Base-by-base conservation (phyloP, 2,113 vertebrate genomes). In the Cyanistes caeruleus region DNA sequence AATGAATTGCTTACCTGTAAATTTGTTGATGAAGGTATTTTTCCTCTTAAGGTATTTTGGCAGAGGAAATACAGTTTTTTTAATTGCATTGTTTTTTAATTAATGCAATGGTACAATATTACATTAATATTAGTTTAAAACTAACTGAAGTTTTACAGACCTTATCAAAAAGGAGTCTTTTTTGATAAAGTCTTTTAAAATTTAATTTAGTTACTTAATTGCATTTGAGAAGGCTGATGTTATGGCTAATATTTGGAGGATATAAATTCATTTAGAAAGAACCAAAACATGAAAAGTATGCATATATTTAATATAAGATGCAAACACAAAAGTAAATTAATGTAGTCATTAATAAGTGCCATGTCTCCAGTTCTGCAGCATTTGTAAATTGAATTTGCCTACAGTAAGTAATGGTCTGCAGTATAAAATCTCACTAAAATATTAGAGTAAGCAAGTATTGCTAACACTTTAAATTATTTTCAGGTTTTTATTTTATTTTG, bases 21-120 rank as follows among this genome's bases (percentile, higher is more conserved):
- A 87, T 91, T 81, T 48, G 87, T 17, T 76, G 84, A 86, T 94
- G 89, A 97, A 65, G n/a, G 5, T 58, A 11, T 51, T 65, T 58
- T 46, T 79, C 52, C 58, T 87, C 20, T 76, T 13, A 15, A 16
- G 23, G 22, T 84, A 27, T 92, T 88, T 93, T 93, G 51, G 27
- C 49, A 86, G 77, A 81, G n/a, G 44, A 83, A 84, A 78, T 51
- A 4, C 7, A 49, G 12, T 64, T 90, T 60, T 78, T 78, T 25
- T 11, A 24, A 76, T 59, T n/a, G n/a, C n/a, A n/a, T n/a, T n/a
- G n/a, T n/a, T n/a, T n/a, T n/a, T n/a, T n/a, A 15, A 46, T 67
- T 59, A 65, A 25, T 84, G 13, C 15, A 77, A 0, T 59, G 41
- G n/a, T 80, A 49, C 6, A 18, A 30, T 83, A 64, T 41, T 83